A percentile compares a stretch with the other conserved stretches of the same genome.
phyloP scores from a whole-genome alignment of 1,140 invertebrate genomes.

The Lycorma delicatula region DNA sequence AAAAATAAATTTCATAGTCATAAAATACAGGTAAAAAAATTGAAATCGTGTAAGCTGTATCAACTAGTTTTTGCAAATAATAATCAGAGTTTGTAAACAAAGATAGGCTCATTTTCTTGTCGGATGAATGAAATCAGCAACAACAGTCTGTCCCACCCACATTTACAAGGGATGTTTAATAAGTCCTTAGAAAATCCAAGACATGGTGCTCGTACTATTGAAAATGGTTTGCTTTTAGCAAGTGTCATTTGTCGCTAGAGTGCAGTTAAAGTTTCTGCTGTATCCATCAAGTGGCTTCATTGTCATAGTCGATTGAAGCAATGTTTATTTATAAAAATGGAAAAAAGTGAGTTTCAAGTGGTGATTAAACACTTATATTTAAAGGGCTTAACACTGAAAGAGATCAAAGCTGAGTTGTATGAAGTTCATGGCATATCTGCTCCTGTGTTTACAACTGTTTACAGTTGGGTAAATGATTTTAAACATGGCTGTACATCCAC shows the following conservation, averaged over 20 bases:
- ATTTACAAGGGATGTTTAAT: not conserved
- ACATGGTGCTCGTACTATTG: not conserved
- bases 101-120: too few relatives aligned
- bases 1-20: too few relatives aligned
- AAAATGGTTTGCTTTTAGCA: not conserved
- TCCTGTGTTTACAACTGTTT: too few relatives aligned
- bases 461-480: too few relatives aligned
- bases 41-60: too few relatives aligned
- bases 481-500: too few relatives aligned
- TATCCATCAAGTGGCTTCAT: not conserved
- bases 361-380: not conserved
- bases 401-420: conserved; percentile 7
- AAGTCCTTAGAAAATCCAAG: not conserved
- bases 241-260: not conserved
- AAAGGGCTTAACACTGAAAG: conserved; percentile 6
- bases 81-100: too few relatives aligned
- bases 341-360: not conserved
- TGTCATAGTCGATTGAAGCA: not conserved
- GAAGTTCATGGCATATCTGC: conserved; percentile 12
- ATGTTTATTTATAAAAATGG: not conserved
- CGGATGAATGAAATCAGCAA: too few relatives aligned
- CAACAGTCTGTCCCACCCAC: too few relatives aligned
- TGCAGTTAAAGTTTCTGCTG: not conserved
- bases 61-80: too few relatives aligned
- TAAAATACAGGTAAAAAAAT: too few relatives aligned